phyloP scores from a whole-genome alignment of 2,888 invertebrate genomes.

The Drosophila conformis region DNA sequence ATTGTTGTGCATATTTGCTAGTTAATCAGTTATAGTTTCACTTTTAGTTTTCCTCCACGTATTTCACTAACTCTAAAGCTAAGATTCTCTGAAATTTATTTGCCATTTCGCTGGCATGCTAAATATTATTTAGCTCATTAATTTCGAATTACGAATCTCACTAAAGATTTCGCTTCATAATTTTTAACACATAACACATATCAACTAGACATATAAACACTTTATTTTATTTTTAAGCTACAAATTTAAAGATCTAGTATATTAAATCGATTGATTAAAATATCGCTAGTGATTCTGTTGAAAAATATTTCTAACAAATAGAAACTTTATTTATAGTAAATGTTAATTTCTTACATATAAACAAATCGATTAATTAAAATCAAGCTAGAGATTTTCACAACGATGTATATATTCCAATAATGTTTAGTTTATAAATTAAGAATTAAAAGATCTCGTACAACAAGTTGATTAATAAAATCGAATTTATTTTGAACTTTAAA shows the following conservation, averaged over 20 bases:
- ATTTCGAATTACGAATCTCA: background rate
- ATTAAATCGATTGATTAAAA: background rate
- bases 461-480: background rate
- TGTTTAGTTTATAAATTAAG: background rate
- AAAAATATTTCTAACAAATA: background rate
- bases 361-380: background rate
- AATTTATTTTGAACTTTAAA: background rate
- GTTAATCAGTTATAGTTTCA: conserved; percentile 7
- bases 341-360: background rate
- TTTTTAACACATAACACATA: background rate
- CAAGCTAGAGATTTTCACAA: background rate
- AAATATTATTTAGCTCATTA: background rate
- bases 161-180: background rate
- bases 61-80: background rate
- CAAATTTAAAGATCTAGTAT: accelerated
- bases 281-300: too few relatives aligned
- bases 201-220: background rate
- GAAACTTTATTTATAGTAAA: background rate
- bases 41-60: background rate
- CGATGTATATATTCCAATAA: background rate
- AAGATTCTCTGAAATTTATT: background rate
- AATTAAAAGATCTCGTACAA: background rate
- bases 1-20: conserved; percentile 32
- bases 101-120: background rate
- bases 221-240: background rate